Evolutionary conservation across 2,888 invertebrate genomes (phyloP), one percentile per base, ranked within the genome.

Genomic region (Spodoptera exigua): DNA sequence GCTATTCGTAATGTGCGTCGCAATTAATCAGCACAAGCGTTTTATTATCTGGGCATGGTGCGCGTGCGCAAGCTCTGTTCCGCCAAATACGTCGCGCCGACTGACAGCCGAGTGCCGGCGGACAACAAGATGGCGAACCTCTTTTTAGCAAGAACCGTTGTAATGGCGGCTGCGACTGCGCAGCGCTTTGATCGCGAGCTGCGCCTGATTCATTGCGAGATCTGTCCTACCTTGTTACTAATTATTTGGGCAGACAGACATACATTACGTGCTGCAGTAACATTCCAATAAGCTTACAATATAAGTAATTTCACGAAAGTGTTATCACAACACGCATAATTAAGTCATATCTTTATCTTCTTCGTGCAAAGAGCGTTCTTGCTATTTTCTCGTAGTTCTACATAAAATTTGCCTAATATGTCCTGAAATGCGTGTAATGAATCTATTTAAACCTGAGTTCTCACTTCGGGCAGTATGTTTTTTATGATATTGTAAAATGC

Each of bases 1-100:
- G 80, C 74, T 81, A 82, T 84, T 79, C 70, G 72, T 82, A 83
- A 84, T 80, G 82, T 79, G 57, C 75, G 80, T 80, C 81, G 87
- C 85, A 85, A 90, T 92, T 87, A 89, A 91, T 90, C 89, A 89
- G 88, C 74, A 81, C 84, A 88, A 90, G 84, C 87, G 90, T 89
- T 92, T 91, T 92, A 92, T 91, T 91, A 83, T 83, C 77, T 74
- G 78, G 66, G 77, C 77, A 78, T 80, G 70, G 79, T 67, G 76
- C 76, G 79, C 81, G 39, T 48, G 63, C 45, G 44, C 27, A 65
- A 66, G 74, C 80, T 81, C 81, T 82, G 90, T 89, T 88, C 87
- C 88, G 89, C 84, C 84, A 86, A 80, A 87, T 89, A 77, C 81
- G 81, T 89, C 88, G 83, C 72, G 78, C 48, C 61, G 81, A 72